These are phyloP conservation scores for Cossypha polioptera DNA, from an alignment of 2,797 vertebrate genomes.

Conservation along the genomic window DNA sequence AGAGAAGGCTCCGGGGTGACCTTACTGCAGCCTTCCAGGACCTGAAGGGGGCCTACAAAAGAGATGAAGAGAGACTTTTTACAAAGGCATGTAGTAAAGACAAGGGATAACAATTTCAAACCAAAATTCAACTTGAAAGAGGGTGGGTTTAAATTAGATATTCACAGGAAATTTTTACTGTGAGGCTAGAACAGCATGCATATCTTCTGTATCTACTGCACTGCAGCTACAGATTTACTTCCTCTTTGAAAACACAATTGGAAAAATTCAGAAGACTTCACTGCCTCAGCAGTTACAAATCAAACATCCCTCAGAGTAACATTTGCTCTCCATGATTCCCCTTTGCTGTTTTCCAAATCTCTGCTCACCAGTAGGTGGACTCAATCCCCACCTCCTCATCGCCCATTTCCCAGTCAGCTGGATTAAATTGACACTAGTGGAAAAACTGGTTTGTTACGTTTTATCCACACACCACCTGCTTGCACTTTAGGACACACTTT, in stretches of 20 bases:
- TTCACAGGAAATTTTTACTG: not conserved
- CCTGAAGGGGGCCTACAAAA: not conserved
- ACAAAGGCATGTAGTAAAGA: not conserved
- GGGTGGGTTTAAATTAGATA: not conserved
- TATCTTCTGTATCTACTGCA: not conserved
- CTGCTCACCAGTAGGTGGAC: constrained; percentile 11
- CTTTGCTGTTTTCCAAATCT: not conserved
- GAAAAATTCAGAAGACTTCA: not conserved
- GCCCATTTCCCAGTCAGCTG: not conserved
- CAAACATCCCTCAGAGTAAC: not conserved
- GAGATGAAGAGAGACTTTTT: not conserved
- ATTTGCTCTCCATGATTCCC: not conserved
- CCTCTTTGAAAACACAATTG: not conserved
- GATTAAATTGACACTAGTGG: not conserved
- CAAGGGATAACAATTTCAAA: not conserved
- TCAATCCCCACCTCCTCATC: not conserved
- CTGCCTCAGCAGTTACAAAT: not conserved
- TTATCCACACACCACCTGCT: not conserved
- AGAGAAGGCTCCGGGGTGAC: not conserved
- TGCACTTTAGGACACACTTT: not conserved
- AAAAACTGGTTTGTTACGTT: not conserved
- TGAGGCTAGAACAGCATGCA: not conserved
- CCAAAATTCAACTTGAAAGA: not conserved
- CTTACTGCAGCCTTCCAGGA: constrained; percentile 5
- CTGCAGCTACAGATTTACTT: not conserved